Percentiles rank a stretch among this genome's conserved stretches.
These are phyloP conservation scores for Branchinecta lynchi DNA, from an alignment of 1,140 invertebrate genomes.

Conservation along the genomic window DNA sequence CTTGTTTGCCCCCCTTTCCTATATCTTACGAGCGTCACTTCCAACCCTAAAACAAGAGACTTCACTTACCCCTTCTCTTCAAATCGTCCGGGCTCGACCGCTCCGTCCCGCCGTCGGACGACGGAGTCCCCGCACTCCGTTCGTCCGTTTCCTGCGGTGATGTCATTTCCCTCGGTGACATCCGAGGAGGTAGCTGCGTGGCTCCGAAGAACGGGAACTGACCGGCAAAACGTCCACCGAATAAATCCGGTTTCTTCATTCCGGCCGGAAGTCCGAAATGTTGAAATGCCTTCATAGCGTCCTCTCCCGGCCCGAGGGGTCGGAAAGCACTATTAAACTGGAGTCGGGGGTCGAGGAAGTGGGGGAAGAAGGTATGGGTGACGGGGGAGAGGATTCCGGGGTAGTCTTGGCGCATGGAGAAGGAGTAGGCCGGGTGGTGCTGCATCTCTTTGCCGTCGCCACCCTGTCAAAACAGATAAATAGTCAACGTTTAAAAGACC, in stretches of 20 bases:
- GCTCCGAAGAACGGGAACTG: neutral
- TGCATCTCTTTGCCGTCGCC: slow-evolving; percentile 8
- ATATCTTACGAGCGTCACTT: no score
- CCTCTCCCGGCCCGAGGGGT: neutral
- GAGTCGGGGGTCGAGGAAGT: neutral
- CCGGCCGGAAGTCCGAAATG: neutral
- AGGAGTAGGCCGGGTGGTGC: neutral
- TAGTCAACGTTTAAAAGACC: no score
- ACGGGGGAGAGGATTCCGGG: neutral
- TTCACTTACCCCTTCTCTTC: neutral
- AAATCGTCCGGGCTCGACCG: slow-evolving; percentile 18
- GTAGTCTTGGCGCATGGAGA: neutral
- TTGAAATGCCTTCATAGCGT: neutral
- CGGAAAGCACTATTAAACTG: slow-evolving; percentile 3
- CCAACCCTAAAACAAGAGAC: no score
- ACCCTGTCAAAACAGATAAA: neutral
- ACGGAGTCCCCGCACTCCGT: slow-evolving; percentile 18
- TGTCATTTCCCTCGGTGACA: neutral
- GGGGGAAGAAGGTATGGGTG: neutral
- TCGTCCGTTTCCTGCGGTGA: neutral
- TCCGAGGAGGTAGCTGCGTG: neutral
- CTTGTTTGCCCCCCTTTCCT: no score
- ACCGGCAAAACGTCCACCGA: neutral
- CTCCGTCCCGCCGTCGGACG: slow-evolving; percentile 20
- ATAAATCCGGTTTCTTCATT: neutral